Evolutionary conservation across 2,888 invertebrate genomes (phyloP), one percentile per base, ranked within the genome.

Genomic region (Acrobasis repandana): DNA sequence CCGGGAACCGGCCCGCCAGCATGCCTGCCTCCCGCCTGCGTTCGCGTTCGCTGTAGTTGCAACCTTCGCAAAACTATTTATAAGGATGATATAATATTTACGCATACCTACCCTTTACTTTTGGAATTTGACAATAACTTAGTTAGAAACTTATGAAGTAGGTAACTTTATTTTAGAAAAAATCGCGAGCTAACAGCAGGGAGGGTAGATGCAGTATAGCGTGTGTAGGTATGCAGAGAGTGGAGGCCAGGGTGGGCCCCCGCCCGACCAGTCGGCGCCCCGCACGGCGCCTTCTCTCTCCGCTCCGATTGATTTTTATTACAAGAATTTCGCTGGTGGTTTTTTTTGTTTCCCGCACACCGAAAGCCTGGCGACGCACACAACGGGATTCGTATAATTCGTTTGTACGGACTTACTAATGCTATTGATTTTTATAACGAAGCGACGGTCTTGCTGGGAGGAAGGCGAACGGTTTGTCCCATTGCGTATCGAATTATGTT

Each of bases 221-320:
- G 66, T 64, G 72, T 77, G 80, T 85, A 84, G 82, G 66, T 84
- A 82, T 83, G 79, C 79, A 76, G 78, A 67, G 72, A 38, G 69
- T 67, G 73, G 77, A 68, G 70, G 74, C 68, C 73, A 74, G 76
- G 75, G 70, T 70, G 71, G 71, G 71, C 67, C 58, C 69, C 58
- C 82, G 75, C 84, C 84, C 91, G 86, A 78, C 87, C 86, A 80
- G 87, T 81, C 88, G 87, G 87, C 88, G 86, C 89, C 88, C 86
- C 86, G 80, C 86, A 74, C 86, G 89, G 85, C 85, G 89, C 89
- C 88, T 87, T 86, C 88, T 87, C 86, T 86, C 90, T 89, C 86
- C 86, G 87, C 91, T 89, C 88, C 93, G 92, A 93, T 92, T 92
- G 92, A 92, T 92, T 93, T 92, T 92, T 92, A 92, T 92, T 93